Percentiles rank a stretch among this genome's conserved stretches.
Evolutionary conservation across 2,113 vertebrate genomes (phyloP).

Genomic region (Forbesichthys agassizii): DNA sequence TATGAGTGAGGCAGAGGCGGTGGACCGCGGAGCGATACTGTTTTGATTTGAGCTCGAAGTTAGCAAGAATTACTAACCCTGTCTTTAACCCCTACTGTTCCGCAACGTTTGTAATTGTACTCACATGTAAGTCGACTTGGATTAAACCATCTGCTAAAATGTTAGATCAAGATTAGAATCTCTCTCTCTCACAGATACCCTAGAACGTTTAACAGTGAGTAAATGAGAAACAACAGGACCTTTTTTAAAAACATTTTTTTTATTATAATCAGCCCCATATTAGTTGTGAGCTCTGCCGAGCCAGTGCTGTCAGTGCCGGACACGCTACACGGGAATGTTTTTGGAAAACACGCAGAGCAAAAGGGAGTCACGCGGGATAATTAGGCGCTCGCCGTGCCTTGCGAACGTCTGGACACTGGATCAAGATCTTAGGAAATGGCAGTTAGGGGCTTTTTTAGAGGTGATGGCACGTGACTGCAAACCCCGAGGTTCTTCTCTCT

Average conservation of each 20-base stretch:
- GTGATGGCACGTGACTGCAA: slow-evolving; percentile 33
- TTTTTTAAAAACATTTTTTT: too few relatives aligned
- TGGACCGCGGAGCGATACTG: too few relatives aligned
- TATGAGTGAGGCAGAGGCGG: too few relatives aligned
- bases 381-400: slow-evolving; percentile 53
- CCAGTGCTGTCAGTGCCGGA: slow-evolving; percentile 28
- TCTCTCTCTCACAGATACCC: slow-evolving; percentile 23
- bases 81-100: too few relatives aligned
- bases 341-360: slow-evolving; percentile 39
- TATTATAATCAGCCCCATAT: slow-evolving; percentile 50
- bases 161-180: not conserved
- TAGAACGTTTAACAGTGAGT: slow-evolving; percentile 38
- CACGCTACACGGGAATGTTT: slow-evolving; percentile 49
- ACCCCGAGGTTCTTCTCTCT: not conserved
- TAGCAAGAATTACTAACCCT: too few relatives aligned
- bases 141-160: too few relatives aligned
- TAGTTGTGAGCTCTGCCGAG: slow-evolving; percentile 40
- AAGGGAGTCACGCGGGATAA: slow-evolving; percentile 50
- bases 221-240: slow-evolving; percentile 63
- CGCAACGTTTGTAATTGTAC: too few relatives aligned
- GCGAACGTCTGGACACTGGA: slow-evolving; percentile 28
- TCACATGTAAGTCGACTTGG: too few relatives aligned
- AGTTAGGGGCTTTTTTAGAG: slow-evolving; percentile 31
- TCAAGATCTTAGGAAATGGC: slow-evolving; percentile 36
- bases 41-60: too few relatives aligned